A percentile compares a stretch with the other conserved stretches of the same genome.
Conservation (phyloP, 2,113 vertebrate species). For the Calidris pygmaea region DNA sequence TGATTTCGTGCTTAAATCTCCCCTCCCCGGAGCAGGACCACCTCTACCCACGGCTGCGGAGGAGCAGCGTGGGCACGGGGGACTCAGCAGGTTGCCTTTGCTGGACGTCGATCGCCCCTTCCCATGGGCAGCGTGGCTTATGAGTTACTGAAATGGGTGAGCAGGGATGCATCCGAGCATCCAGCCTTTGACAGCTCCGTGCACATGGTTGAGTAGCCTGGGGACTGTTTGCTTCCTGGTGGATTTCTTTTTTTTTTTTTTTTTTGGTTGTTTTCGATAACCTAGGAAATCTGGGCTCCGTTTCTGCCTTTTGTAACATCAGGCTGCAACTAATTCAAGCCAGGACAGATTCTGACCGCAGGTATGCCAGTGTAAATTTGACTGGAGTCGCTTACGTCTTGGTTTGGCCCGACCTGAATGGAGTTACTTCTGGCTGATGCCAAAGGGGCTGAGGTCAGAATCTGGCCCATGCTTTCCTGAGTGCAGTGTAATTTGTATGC, state of each 20-base stretch:
- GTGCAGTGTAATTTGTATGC: neutral
- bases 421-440: slow-evolving; percentile 46
- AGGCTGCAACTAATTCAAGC: slow-evolving; percentile 56
- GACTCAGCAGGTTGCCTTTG: rapidly evolving
- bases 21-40: rapidly evolving
- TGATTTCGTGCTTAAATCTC: neutral
- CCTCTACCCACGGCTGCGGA: neutral
- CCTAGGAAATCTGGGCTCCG: slow-evolving; percentile 20
- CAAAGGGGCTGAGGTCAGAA: slow-evolving; percentile 62
- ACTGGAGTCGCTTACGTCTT: slow-evolving; percentile 55
- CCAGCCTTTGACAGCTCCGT: neutral
- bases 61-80: neutral
- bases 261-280: slow-evolving; percentile 31
- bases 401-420: slow-evolving; percentile 61
- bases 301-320: slow-evolving; percentile 48
- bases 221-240: neutral
- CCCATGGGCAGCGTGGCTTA: neutral
- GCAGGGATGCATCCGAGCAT: neutral
- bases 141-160: neutral
- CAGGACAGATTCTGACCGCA: slow-evolving; percentile 65
- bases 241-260: neutral
- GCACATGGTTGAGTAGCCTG: neutral
- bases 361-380: slow-evolving; percentile 64
- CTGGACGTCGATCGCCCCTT: neutral
- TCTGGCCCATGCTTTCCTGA: slow-evolving; percentile 55